A percentile compares a stretch with the other conserved stretches of the same genome.
These are phyloP conservation scores for Dryobotodes eremita DNA, from an alignment of 2,888 invertebrate genomes.

Conservation along the genomic window DNA sequence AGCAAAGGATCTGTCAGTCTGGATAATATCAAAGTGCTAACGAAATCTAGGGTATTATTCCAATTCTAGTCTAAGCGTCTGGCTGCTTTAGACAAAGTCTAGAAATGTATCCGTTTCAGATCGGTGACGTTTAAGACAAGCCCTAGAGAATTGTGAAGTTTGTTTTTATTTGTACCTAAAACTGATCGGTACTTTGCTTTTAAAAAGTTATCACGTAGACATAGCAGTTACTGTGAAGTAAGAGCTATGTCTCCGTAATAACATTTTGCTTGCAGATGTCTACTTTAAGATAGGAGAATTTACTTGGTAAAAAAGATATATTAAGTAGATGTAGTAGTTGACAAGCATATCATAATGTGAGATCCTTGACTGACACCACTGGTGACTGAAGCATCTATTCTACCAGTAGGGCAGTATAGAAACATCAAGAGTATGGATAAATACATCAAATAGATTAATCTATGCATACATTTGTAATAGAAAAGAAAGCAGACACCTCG, in stretches of 20 bases:
- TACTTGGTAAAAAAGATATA: not conserved
- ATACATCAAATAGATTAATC: not conserved
- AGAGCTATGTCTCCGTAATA: not conserved
- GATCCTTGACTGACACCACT: not conserved
- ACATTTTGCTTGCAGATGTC: not conserved
- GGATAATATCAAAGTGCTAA: conserved; percentile 30
- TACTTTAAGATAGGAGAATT: not conserved
- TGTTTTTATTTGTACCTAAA: conserved; percentile 23
- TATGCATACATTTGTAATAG: not conserved
- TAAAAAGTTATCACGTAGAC: no score
- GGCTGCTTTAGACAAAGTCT: conserved; percentile 31
- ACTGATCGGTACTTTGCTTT: not conserved
- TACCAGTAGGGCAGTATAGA: not conserved
- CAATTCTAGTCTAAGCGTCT: conserved; percentile 32
- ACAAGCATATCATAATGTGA: not conserved
- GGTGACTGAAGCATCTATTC: not conserved
- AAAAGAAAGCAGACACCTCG: not conserved
- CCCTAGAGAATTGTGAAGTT: conserved; percentile 11
- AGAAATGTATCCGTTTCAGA: conserved; percentile 43
- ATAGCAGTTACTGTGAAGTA: no score
- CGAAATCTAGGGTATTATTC: conserved; percentile 51
- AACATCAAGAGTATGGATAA: not conserved
- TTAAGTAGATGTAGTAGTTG: not conserved
- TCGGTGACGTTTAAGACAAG: conserved; percentile 48
- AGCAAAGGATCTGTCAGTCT: conserved; percentile 45